Evolutionary conservation across 2,797 vertebrate species (phyloP), one percentile per base, ranked within the genome.

Genomic region (Myotis vivesi): DNA sequence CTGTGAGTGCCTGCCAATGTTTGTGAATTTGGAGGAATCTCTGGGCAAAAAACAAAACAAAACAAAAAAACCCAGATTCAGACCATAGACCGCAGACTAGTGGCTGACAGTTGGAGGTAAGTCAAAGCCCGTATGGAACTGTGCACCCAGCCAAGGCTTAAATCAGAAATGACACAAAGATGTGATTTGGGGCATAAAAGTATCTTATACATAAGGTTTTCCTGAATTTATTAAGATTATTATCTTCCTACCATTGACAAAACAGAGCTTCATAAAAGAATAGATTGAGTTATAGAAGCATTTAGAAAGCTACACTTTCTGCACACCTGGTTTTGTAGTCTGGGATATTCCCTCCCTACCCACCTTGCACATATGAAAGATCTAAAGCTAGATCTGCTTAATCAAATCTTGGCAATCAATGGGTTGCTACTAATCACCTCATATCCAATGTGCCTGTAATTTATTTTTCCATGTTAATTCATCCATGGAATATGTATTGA

Each of bases 251-350:
- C 49, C 44, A 49, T 53, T 7, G n/a, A 76, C 20, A 91, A n/a
- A 80, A 83, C 33, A 71, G 51, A n/a, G 19, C 38, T 85, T 85
- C 12, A 17, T 28, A 87, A 91, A 91, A 94, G 25, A 81, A 36
- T 49, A 85, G 25, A 36, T 6, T 59, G 46, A 88, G 30, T 76
- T 72, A 66, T 11, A 36, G 66, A 81, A 85, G 80, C 36, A 77
- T 88, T 84, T 79, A 72, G 69, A 87, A 94, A 90, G 55, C 53
- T 62, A 36, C 3, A 81, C 20, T 87, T 96, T 59, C 66, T 53
- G 1, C 13, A 59, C 36, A 25, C 7, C 30, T 72, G 7, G 17
- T 55, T 91, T 33, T 93, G 19, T 38, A 46, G 9, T 79, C 46
- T 82, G n/a, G 8, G 23, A 55, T 75, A 62, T 20, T 55, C 28